Evolutionary conservation across 92 coral and sea anemone species (phyloP).

Genomic region (Heliopora coerulea): DNA sequence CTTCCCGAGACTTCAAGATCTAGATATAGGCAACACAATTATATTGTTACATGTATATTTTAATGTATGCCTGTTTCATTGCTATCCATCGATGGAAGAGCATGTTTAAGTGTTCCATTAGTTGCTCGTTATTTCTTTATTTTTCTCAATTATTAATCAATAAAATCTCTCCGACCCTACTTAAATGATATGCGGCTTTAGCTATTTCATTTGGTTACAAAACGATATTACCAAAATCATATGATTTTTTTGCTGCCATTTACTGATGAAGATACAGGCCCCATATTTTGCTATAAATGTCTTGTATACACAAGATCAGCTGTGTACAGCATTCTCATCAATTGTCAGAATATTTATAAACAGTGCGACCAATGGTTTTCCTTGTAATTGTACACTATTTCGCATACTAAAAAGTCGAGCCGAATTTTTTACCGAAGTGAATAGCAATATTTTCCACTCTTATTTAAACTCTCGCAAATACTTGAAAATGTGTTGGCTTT

Average conservation of each 20-base stretch:
- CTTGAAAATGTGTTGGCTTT: not conserved
- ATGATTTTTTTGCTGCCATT: not conserved
- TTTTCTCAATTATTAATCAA: slow-evolving; percentile 27
- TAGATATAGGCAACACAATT: not conserved
- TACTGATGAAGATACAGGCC: not conserved
- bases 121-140: slow-evolving; percentile 27
- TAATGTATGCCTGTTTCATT: not conserved
- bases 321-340: not conserved
- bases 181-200: not conserved
- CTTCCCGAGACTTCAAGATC: not conserved
- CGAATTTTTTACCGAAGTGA: too few relatives aligned
- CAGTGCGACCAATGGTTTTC: slow-evolving; percentile 20
- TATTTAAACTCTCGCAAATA: not conserved
- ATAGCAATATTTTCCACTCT: too few relatives aligned
- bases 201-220: too few relatives aligned
- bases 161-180: slow-evolving; percentile 18
- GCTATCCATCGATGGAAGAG: not conserved
- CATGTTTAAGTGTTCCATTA: slow-evolving; percentile 38
- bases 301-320: slow-evolving; percentile 16
- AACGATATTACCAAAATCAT: too few relatives aligned
- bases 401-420: too few relatives aligned
- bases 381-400: not conserved
- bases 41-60: not conserved
- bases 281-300: not conserved
- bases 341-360: slow-evolving; percentile 10